phyloP scores from a whole-genome alignment of 2,797 vertebrate genomes.

The Galago senegalensis region DNA sequence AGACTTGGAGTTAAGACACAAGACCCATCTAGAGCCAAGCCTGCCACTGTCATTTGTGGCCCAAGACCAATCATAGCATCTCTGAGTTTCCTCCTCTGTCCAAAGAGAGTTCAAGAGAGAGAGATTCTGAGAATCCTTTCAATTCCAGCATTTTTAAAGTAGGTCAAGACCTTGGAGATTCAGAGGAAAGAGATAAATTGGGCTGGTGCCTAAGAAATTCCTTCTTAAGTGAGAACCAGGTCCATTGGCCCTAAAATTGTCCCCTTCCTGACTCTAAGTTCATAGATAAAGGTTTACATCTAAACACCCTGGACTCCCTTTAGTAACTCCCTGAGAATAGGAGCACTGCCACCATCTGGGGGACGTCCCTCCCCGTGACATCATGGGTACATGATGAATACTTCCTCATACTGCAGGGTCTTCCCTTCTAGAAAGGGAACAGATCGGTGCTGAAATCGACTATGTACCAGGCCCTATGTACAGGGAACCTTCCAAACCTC shows the following conservation, averaged over 20 bases:
- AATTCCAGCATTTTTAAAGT: background rate
- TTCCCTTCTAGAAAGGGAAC: background rate
- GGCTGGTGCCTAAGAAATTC: background rate
- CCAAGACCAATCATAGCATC: background rate
- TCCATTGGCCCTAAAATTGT: fast-evolving
- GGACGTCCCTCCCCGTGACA: background rate
- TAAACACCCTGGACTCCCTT: background rate
- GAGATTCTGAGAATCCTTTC: conserved; percentile 18
- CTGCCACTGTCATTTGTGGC: background rate
- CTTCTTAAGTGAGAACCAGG: background rate
- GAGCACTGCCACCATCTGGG: background rate
- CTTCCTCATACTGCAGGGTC: background rate
- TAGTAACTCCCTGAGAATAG: background rate
- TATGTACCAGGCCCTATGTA: no score
- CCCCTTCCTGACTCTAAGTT: background rate
- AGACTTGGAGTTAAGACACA: background rate
- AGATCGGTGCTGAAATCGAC: background rate
- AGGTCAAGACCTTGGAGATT: background rate
- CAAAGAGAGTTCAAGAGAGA: background rate
- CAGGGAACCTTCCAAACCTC: background rate
- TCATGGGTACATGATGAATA: background rate
- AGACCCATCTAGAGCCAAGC: background rate
- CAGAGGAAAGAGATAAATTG: background rate
- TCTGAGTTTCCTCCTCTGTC: background rate
- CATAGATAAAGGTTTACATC: background rate